Conservation (phyloP, 1,140 invertebrate genomes). For the Linepithema humile region DNA sequence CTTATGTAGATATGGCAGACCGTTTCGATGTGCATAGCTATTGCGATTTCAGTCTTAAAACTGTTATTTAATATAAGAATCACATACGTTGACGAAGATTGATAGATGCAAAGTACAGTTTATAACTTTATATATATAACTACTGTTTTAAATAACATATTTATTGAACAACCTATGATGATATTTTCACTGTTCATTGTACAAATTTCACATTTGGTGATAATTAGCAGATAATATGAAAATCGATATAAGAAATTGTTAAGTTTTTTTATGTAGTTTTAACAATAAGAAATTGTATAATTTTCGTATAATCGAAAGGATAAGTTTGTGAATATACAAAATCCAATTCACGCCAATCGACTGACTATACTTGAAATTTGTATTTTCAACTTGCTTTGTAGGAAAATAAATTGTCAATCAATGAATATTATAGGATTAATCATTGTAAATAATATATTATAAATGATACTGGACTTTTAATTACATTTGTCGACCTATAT, state of each 20-base stretch:
- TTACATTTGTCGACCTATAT: background rate
- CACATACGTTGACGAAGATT: background rate
- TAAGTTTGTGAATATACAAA: conserved; percentile 48
- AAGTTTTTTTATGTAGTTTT: conserved; percentile 73
- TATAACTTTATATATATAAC: conserved; percentile 55
- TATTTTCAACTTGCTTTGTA: conserved; percentile 29
- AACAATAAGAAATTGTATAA: conserved; percentile 18
- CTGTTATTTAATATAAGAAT: conserved; percentile 47
- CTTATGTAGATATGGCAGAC: conserved; percentile 54
- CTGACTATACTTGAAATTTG: conserved; percentile 50
- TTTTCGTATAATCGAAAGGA: conserved; percentile 37
- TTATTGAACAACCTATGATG: conserved; percentile 65
- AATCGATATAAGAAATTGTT: conserved; percentile 69
- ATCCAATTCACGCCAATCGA: conserved; percentile 36
- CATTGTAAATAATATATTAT: conserved; percentile 61
- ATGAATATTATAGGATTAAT: conserved; percentile 1
- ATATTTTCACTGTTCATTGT: conserved; percentile 66
- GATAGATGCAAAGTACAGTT: conserved; percentile 6
- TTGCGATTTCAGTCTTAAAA: conserved; percentile 35
- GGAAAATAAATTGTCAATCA: background rate
- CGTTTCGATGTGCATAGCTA: conserved; percentile 6
- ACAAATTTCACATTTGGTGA: conserved; percentile 68
- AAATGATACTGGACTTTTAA: conserved; percentile 20
- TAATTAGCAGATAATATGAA: conserved; percentile 31
- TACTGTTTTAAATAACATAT: conserved; percentile 62